Percentiles rank a stretch among this genome's conserved stretches.
Conservation (phyloP, 2,797 vertebrate species). For the Xenentodon cancila region DNA sequence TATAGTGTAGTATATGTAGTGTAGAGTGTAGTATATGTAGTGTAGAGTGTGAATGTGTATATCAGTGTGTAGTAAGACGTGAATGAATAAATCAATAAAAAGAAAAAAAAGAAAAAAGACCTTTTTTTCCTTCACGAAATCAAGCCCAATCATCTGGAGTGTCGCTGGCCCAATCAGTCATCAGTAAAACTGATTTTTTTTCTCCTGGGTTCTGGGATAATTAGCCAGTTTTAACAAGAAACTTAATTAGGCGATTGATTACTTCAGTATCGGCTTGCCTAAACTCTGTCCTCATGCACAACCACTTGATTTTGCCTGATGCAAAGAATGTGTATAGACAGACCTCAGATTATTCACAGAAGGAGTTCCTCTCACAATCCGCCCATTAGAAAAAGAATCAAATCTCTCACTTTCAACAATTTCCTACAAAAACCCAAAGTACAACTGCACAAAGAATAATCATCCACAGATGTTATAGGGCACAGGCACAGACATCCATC, state of each 20-base stretch:
- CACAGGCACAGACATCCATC: constrained; percentile 71
- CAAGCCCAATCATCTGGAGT: constrained; percentile 73
- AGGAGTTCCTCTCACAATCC: constrained; percentile 30
- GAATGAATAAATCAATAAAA: no score
- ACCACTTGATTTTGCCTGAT: constrained; percentile 53
- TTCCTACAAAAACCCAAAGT: constrained; percentile 38
- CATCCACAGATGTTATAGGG: constrained; percentile 56
- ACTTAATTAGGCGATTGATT: constrained; percentile 70
- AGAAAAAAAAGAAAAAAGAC: no score
- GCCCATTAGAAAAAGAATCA: constrained; percentile 32
- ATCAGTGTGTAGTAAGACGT: no score
- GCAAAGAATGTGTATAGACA: constrained; percentile 18
- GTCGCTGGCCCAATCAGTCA: constrained; percentile 70
- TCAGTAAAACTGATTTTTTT: constrained; percentile 63
- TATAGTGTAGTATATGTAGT: no score
- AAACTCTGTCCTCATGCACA: constrained; percentile 27
- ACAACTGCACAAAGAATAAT: constrained; percentile 48
- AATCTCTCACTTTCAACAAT: constrained; percentile 38
- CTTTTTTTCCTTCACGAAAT: constrained; percentile 49
- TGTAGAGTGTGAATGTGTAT: no score
- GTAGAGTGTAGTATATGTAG: no score
- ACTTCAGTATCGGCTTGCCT: constrained; percentile 43
- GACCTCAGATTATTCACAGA: background rate
- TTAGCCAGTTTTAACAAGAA: constrained; percentile 70
- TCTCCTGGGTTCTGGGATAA: constrained; percentile 58